A percentile compares a stretch with the other conserved stretches of the same genome.
These are phyloP conservation scores for Macquaria ambigua DNA, from an alignment of 2,113 vertebrate genomes.

Conservation along the genomic window DNA sequence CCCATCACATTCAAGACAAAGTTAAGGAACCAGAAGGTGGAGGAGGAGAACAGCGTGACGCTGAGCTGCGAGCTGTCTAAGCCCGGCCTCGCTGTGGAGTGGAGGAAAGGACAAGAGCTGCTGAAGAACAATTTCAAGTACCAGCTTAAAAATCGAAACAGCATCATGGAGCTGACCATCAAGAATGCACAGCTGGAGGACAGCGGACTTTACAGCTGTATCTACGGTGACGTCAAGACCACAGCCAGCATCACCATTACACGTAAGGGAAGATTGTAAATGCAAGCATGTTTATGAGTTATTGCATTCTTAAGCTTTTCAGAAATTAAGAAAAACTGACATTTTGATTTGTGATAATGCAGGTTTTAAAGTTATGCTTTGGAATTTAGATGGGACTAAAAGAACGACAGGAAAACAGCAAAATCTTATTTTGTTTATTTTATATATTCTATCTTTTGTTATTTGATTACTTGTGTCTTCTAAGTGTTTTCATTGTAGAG, in stretches of 20 bases:
- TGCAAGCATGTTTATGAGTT: neutral
- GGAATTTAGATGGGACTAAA: neutral
- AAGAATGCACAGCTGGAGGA: conserved; percentile 86
- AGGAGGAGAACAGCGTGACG: conserved; percentile 86
- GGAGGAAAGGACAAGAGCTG: conserved; percentile 81
- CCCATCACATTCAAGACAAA: conserved; percentile 87
- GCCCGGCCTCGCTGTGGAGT: conserved; percentile 79
- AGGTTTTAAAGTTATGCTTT: neutral
- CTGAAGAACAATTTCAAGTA: conserved; percentile 87
- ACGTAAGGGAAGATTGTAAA: conserved; percentile 80
- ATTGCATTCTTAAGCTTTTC: neutral
- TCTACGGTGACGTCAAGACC: conserved; percentile 84
- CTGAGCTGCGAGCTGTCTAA: conserved; percentile 89
- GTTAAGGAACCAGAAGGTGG: conserved; percentile 87
- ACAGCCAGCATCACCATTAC: conserved; percentile 87
- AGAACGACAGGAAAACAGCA: too few relatives aligned
- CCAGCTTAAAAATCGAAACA: conserved; percentile 85
- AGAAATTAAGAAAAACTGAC: neutral
- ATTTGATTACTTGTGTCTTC: neutral
- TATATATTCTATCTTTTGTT: neutral
- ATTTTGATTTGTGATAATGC: neutral
- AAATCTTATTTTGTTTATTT: too few relatives aligned
- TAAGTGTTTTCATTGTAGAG: neutral
- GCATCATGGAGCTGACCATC: conserved; percentile 86
- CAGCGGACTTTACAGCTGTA: conserved; percentile 90